Conservation (phyloP, 2,113 vertebrate genomes). For the Phaethornis superciliosus region DNA sequence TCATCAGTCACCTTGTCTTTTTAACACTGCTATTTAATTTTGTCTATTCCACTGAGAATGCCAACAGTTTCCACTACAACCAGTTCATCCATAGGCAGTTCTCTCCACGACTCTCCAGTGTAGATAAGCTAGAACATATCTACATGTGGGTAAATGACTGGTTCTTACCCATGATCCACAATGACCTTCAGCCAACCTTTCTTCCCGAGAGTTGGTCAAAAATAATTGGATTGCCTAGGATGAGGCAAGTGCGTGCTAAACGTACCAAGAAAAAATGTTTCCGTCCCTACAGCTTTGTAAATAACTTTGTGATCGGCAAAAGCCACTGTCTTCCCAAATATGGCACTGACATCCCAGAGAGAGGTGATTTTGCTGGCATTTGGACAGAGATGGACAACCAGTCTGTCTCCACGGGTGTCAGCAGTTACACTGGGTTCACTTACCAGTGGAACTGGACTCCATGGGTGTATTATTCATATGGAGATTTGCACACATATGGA, state of each 20-base stretch:
- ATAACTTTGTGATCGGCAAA: background rate
- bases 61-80: conserved; percentile 50
- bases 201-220: conserved; percentile 46
- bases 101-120: background rate
- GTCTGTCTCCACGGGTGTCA: background rate
- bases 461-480: conserved; percentile 52
- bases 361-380: background rate
- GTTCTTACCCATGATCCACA: conserved; percentile 68
- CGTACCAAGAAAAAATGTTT: background rate
- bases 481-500: conserved; percentile 48
- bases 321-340: conserved; percentile 61
- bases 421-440: conserved; percentile 44
- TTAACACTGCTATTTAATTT: conserved; percentile 48
- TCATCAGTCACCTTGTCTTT: conserved; percentile 46
- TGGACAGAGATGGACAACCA: conserved; percentile 37
- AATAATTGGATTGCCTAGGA: conserved; percentile 71
- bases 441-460: conserved; percentile 13
- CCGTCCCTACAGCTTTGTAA: background rate
- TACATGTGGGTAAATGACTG: conserved; percentile 37
- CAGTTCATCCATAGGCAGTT: conserved; percentile 27
- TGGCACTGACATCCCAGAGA: conserved; percentile 29
- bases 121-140: conserved; percentile 37
- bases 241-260: conserved; percentile 71
- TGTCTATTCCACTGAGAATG: background rate
- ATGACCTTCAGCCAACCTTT: conserved; percentile 20